Evolutionary conservation across 2,113 vertebrate species (phyloP).

Genomic region (Lophochroa leadbeateri): DNA sequence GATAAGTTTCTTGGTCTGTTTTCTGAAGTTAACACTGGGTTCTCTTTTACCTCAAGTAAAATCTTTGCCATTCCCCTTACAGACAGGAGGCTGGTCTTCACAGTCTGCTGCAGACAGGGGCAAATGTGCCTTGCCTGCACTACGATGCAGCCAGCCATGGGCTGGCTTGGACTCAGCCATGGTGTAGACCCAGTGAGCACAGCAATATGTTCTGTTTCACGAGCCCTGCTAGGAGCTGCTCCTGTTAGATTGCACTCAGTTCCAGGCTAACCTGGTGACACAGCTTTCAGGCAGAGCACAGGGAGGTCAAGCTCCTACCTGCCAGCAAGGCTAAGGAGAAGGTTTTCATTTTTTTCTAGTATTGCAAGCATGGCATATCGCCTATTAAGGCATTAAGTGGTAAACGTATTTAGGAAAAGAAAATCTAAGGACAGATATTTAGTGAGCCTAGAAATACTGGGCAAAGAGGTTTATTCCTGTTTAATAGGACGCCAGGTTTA

Average conservation of each 20-base stretch:
- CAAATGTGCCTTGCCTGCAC: background rate
- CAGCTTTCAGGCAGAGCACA: background rate
- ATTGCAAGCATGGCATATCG: background rate
- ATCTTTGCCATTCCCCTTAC: background rate
- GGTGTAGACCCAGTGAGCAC: rapidly evolving
- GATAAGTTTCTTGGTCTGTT: background rate
- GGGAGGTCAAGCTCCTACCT: background rate
- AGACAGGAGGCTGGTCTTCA: background rate
- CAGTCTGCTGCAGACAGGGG: rapidly evolving
- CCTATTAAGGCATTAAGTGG: background rate
- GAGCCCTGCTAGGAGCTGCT: background rate
- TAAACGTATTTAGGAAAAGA: background rate
- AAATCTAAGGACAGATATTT: background rate
- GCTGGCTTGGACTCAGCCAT: background rate
- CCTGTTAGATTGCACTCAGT: background rate
- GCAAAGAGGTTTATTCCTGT: background rate
- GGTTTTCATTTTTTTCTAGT: background rate
- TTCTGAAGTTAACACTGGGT: background rate
- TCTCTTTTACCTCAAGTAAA: background rate
- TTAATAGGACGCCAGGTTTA: background rate
- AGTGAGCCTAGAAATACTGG: background rate
- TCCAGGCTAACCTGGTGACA: background rate
- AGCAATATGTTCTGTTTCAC: background rate
- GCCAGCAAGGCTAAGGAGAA: background rate
- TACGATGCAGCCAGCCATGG: background rate